These are phyloP conservation scores for Typhlichthys eigenmanni DNA, from an alignment of 2,797 vertebrate species.

Conservation along the genomic window DNA sequence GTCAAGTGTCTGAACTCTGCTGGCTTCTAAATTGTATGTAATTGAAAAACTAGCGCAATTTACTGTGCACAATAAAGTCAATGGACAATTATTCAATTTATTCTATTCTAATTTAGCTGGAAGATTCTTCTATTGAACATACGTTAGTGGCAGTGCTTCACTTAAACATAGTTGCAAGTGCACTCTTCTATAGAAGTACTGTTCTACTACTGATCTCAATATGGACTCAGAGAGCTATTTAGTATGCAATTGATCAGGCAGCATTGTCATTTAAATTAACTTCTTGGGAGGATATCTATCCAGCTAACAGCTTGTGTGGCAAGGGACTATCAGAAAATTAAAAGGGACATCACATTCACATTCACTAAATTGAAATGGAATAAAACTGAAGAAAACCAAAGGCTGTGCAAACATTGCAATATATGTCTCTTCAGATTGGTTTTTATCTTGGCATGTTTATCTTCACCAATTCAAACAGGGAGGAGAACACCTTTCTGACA, in stretches of 20 bases:
- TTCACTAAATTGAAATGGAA: constrained; percentile 59
- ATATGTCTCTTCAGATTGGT: constrained; percentile 52
- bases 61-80: constrained; percentile 16
- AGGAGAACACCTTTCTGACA: constrained; percentile 20
- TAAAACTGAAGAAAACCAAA: constrained; percentile 42
- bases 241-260: constrained; percentile 73
- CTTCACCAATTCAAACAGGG: constrained; percentile 43
- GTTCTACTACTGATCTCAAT: constrained; percentile 53
- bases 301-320: constrained; percentile 58
- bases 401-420: constrained; percentile 48
- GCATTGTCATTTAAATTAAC: constrained; percentile 72
- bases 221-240: constrained; percentile 53
- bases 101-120: constrained; percentile 20
- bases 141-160: constrained; percentile 45
- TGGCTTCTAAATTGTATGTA: constrained; percentile 8
- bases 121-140: constrained; percentile 31
- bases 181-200: constrained; percentile 46
- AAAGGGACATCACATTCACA: constrained; percentile 56
- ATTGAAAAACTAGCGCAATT: constrained; percentile 13
- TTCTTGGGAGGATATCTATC: constrained; percentile 68
- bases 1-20: constrained; percentile 21
- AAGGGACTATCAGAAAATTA: constrained; percentile 72
- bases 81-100: constrained; percentile 23
- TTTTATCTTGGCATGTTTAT: constrained; percentile 34
- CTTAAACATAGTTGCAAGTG: constrained; percentile 53